Base-by-base conservation (phyloP, 2,888 invertebrate genomes). In the Incurvaria masculella region DNA sequence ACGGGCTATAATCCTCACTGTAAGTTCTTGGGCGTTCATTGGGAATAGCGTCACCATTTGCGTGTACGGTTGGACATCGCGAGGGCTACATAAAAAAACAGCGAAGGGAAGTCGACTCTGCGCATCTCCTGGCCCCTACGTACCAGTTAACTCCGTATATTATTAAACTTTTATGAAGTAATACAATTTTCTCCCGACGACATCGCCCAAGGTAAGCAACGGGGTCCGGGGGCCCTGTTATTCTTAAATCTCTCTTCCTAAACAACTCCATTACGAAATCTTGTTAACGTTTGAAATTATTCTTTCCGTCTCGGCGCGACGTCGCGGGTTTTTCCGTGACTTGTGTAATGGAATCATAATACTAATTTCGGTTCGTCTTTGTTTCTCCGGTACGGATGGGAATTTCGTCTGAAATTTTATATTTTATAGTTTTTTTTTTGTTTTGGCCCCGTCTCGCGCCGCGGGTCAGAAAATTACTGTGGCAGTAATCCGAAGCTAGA, bases 271-370 rank as follows among this genome's bases (percentile, higher is more conserved):
- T 74, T 75, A 73, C 69, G 70, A 68, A 75, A 75, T 70, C 74
- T 76, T 74, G 74, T 75, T 78, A 75, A 74, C 74, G 70, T 78
- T 75, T 69, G 72, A 76, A 76, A 76, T 75, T 68, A 74, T 75
- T 74, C 33, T 71, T 72, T 71, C 67, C 65, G 67, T 65, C 68
- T 69, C 66, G 63, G 62, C 8, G 69, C 72, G 74, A 75, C 74
- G 76, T 74, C 74, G 73, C 71, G 72, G 74, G 70, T 71, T 71
- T 71, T 73, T 74, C 76, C 75, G 75, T 75, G 75, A 78, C 76
- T 75, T 76, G 72, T 75, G 74, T 75, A 78, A 78, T 78, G 76
- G 74, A 78, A 78, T 76, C 72, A 78, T 76, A 78, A 78, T 75
- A 76, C 69, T 64, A 73, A 71, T 33, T 33, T 33, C 11, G 33